phyloP scores from a whole-genome alignment of 2,797 vertebrate genomes.

The Nannoperca obscura region DNA sequence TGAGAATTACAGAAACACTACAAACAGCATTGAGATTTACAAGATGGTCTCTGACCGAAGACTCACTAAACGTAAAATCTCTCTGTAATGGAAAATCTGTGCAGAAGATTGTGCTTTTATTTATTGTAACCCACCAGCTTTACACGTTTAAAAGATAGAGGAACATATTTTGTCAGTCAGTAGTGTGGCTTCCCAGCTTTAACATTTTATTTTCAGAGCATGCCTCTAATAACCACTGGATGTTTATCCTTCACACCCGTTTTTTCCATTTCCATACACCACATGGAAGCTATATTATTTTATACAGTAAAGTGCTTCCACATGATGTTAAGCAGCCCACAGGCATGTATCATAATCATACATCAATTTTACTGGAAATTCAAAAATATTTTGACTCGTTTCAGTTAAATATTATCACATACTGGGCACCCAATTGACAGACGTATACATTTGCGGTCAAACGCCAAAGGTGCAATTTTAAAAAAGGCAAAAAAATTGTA shows the following conservation, averaged over 20 bases:
- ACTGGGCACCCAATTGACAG: not conserved
- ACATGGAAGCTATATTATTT: slow-evolving; percentile 32
- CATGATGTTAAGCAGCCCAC: slow-evolving; percentile 26
- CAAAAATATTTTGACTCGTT: slow-evolving; percentile 8
- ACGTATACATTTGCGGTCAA: slow-evolving; percentile 4
- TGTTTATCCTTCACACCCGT: slow-evolving; percentile 1
- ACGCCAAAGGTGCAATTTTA: slow-evolving; percentile 6
- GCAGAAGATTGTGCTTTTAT: slow-evolving; percentile 14
- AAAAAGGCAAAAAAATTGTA: not conserved
- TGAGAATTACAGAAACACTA: slow-evolving; percentile 28
- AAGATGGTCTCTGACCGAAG: not conserved
- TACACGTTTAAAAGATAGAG: slow-evolving; percentile 3
- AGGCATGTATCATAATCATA: slow-evolving; percentile 27
- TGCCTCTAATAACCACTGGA: slow-evolving; percentile 31
- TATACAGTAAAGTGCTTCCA: slow-evolving; percentile 25
- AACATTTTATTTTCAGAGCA: slow-evolving; percentile 37
- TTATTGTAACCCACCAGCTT: not conserved
- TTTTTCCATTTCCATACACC: slow-evolving; percentile 47
- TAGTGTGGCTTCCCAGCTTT: slow-evolving; percentile 13
- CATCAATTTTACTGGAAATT: slow-evolving; percentile 18
- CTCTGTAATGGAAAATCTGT: not conserved
- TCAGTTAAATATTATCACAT: not conserved
- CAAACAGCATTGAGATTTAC: slow-evolving; percentile 17
- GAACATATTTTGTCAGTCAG: slow-evolving; percentile 14
- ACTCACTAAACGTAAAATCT: slow-evolving; percentile 6